Base-by-base conservation (phyloP, 92 coral and sea anemone species). In the Porites rus region DNA sequence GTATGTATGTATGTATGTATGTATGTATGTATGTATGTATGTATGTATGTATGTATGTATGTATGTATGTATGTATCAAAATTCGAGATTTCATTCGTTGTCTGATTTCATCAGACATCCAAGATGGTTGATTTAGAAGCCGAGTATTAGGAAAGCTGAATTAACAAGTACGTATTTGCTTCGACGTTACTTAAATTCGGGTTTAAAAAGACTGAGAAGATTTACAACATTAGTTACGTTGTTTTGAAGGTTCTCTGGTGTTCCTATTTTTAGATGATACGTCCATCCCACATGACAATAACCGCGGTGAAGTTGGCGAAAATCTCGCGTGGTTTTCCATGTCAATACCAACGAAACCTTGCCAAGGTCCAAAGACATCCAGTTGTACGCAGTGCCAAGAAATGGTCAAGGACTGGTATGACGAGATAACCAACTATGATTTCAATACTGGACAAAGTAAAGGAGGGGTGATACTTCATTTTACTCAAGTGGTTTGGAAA, bases 401-500 rank as follows among this genome's bases (percentile, higher is more conserved):
- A 80, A 95, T 95, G 79, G 91, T 95, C 7, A 77, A 82, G 10
- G 94, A 90, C 13, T 95, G 98, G 98, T 95, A 95, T 86, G 77
- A 86, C 22, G 98, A 95, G 50, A 93, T 90, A 6, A 51, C 77
- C 7, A 68, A 93, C 81, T 95, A 90, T 75, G 92, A 93, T 54
- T 95, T 90, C 68, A 81, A 59, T 59, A 81, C 92, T 3, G 96
- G 94, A 0, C 46, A 77, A 59, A 78, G 86, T 14, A 95, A 89
- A 56, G 96, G 92, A 21, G 90, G 88, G 16, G 91, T 92, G 2
- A 85, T 91, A 5, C 46, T 66, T 17, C 98, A 95, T 72, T 95
- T 95, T 69, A 94, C 96, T 18, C 95, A 95, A 91, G 93, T 97
- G 51, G 99, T 93, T 21, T 97, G 99, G 99, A 91, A 92, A 63